These are phyloP conservation scores for Apantesis nais DNA, from an alignment of 2,888 invertebrate genomes.

Conservation along the genomic window DNA sequence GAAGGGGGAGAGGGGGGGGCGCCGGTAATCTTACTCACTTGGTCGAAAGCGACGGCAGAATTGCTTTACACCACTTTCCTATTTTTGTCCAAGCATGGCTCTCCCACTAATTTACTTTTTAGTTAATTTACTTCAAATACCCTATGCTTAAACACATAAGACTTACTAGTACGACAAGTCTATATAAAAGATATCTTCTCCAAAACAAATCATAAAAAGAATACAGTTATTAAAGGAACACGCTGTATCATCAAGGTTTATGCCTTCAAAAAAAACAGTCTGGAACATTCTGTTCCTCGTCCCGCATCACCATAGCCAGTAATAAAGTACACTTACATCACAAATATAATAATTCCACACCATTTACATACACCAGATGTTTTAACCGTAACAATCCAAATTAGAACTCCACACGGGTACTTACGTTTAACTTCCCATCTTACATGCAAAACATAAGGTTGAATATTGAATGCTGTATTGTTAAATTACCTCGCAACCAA, in stretches of 20 bases:
- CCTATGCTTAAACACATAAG: background rate
- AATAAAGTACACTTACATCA: constrained; percentile 23
- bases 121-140: too few species aligned
- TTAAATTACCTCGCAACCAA: constrained; percentile 33
- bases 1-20: too few species aligned
- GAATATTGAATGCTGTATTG: constrained; percentile 14
- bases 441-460: background rate
- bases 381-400: constrained; percentile 38
- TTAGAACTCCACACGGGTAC: constrained; percentile 32
- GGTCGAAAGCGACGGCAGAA: too few species aligned
- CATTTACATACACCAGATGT: constrained; percentile 47
- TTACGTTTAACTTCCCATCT: constrained; percentile 16
- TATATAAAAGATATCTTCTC: background rate
- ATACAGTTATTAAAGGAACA: background rate
- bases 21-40: too few species aligned
- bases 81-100: too few species aligned
- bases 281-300: constrained; percentile 1
- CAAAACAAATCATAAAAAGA: too few species aligned
- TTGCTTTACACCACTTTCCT: too few species aligned
- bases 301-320: constrained; percentile 9
- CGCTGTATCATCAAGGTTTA: background rate
- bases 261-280: background rate
- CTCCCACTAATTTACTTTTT: too few species aligned
- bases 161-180: too few species aligned
- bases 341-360: constrained; percentile 38